phyloP scores from a whole-genome alignment of 2,888 invertebrate genomes.

The Acanthosoma haemorrhoidale region DNA sequence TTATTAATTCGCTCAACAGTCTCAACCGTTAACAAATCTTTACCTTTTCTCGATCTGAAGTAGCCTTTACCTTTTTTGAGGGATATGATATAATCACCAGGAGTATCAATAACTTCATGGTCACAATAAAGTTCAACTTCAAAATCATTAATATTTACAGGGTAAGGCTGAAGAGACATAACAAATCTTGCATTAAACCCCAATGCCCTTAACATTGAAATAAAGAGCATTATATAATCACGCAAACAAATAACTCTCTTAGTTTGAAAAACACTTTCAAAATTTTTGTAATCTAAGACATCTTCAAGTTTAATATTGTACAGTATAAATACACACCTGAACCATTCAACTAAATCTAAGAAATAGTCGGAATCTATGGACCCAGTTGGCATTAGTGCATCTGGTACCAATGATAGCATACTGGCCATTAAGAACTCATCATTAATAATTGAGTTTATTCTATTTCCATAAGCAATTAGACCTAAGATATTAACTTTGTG shows the following conservation, averaged over 20 bases:
- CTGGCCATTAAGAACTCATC: not conserved
- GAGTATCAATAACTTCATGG: no score
- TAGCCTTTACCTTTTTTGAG: not conserved
- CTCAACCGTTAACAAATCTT: not conserved
- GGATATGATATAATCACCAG: no score
- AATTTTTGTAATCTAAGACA: not conserved
- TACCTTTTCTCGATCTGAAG: not conserved
- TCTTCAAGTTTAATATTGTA: not conserved
- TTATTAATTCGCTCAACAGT: not conserved
- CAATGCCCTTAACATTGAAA: not conserved
- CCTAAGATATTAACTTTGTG: not conserved
- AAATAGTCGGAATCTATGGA: not conserved
- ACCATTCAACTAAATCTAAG: not conserved
- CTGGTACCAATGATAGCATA: not conserved
- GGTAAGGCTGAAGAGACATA: not conserved
- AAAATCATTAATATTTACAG: not conserved
- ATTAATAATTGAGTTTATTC: not conserved
- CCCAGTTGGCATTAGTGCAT: not conserved
- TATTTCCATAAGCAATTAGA: not conserved
- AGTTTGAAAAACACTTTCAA: not conserved
- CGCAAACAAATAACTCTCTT: not conserved
- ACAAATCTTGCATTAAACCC: constrained; percentile 4
- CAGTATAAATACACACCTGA: not conserved
- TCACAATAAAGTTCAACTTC: not conserved
- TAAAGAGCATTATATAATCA: not conserved